A percentile compares a stretch with the other conserved stretches of the same genome.
Evolutionary conservation across 2,113 vertebrate genomes (phyloP).

Genomic region (Empidonax alnorum): DNA sequence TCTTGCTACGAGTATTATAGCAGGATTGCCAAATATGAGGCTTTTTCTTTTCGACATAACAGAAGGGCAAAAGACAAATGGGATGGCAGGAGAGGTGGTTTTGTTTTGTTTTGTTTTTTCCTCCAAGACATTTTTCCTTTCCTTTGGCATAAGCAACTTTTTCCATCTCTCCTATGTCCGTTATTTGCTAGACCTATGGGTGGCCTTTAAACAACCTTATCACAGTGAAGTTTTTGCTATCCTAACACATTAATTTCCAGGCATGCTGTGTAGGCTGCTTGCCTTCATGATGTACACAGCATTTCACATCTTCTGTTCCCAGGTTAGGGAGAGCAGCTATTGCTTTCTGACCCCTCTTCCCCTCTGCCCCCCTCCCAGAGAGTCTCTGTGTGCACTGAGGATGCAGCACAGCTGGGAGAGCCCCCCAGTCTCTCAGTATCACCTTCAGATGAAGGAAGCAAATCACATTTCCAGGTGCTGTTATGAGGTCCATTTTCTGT

Average conservation of each 20-base stretch:
- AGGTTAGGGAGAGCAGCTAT: not conserved
- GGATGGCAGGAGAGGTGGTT: not conserved
- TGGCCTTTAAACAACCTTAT: not conserved
- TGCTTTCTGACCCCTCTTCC: not conserved
- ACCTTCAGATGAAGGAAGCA: not conserved
- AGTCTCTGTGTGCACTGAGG: not conserved
- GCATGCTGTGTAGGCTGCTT: not conserved
- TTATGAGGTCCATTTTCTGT: not conserved
- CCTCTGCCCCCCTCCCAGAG: not conserved
- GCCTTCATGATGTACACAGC: not conserved
- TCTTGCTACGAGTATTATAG: not conserved
- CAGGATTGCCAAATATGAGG: not conserved
- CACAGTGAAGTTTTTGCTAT: not conserved
- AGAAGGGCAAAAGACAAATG: not conserved
- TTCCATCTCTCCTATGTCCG: not conserved
- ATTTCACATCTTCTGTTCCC: not conserved
- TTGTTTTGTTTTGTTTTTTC: not conserved
- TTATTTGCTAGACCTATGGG: not conserved
- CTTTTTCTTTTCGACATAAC: not conserved
- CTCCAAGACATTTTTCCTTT: not conserved
- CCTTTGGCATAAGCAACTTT: not conserved
- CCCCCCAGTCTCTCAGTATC: fast-evolving
- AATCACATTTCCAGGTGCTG: not conserved
- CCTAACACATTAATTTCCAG: not conserved
- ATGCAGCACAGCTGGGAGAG: not conserved